Conservation (phyloP, 2,888 invertebrate species). For the Diloba caeruleocephala region DNA sequence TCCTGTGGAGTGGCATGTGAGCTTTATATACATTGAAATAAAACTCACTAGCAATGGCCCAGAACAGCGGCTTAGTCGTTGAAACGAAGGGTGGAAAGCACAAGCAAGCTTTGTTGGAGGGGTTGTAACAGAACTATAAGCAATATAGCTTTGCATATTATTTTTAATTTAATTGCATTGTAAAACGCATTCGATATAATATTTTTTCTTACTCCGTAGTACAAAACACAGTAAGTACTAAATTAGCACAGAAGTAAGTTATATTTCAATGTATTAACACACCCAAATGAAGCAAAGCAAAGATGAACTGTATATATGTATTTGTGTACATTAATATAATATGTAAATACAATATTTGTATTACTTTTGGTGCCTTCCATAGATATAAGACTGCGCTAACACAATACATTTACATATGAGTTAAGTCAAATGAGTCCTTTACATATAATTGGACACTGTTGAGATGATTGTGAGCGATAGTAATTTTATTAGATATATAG, state of each 20-base stretch:
- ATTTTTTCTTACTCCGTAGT: background rate
- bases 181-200: background rate
- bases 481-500: too few relatives aligned
- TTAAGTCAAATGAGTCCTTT: conserved; percentile 4
- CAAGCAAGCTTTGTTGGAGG: too few relatives aligned
- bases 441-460: too few relatives aligned
- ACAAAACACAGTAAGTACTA: background rate
- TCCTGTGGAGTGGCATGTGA: conserved; percentile 4
- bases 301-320: conserved; percentile 25
- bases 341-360: conserved; percentile 57
- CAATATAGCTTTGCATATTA: too few relatives aligned
- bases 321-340: conserved; percentile 37
- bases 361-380: conserved; percentile 74
- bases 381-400: conserved; percentile 69
- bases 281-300: conserved; percentile 14
- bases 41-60: background rate
- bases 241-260: background rate
- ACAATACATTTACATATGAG: conserved; percentile 16
- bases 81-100: too few relatives aligned
- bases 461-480: too few relatives aligned
- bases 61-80: too few relatives aligned
- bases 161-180: too few relatives aligned
- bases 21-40: conserved; percentile 18
- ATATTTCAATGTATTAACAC: conserved; percentile 18
- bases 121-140: too few relatives aligned